Evolutionary conservation across 2,113 vertebrate species (phyloP).

Genomic region (Cettia cetti): DNA sequence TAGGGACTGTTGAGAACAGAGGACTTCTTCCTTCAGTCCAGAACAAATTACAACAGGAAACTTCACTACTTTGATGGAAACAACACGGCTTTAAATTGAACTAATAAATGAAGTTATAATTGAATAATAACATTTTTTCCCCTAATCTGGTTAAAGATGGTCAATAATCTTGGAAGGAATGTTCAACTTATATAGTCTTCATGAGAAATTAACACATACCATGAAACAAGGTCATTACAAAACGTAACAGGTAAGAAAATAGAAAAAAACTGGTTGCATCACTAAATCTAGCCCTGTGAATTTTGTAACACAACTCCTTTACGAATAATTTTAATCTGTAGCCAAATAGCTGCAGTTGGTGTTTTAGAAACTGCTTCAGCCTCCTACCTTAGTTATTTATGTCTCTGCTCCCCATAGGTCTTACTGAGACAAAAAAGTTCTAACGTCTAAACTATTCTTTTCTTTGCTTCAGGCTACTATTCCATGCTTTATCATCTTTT

Average conservation of each 20-base stretch:
- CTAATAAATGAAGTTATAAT: background rate
- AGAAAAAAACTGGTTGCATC: background rate
- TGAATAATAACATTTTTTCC: background rate
- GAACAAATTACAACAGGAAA: background rate
- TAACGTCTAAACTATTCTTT: constrained; percentile 4
- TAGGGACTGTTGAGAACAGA: background rate
- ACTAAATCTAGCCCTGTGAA: background rate
- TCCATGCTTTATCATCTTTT: constrained; percentile 24
- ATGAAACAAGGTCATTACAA: background rate
- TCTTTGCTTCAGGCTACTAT: constrained; percentile 28
- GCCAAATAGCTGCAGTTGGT: background rate
- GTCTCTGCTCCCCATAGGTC: background rate
- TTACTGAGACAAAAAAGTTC: background rate
- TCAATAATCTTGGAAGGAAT: background rate
- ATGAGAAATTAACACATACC: background rate
- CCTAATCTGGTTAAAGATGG: background rate
- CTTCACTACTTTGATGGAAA: background rate
- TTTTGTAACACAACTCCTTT: background rate
- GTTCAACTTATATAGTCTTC: background rate
- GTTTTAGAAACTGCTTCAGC: background rate
- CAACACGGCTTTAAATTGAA: background rate
- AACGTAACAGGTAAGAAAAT: background rate
- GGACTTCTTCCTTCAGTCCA: background rate
- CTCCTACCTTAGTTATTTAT: constrained; percentile 21
- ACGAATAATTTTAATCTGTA: background rate